Percentiles rank a stretch among this genome's conserved stretches.
Conservation (phyloP, 2,888 invertebrate species). For the Conistra vaccinii region DNA sequence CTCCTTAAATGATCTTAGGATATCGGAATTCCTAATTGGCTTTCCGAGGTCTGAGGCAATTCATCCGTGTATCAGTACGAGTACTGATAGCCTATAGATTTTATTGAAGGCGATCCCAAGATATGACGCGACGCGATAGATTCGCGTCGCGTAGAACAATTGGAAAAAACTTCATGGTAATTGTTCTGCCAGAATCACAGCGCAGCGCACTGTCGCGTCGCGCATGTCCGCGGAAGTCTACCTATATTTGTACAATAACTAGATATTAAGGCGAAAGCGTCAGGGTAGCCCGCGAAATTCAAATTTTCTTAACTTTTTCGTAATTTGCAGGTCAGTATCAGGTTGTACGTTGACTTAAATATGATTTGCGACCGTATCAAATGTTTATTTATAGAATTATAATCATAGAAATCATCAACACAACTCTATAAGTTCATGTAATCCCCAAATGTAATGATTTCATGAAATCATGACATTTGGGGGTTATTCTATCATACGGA, state of each 20-base stretch:
- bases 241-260: not conserved
- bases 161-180: not conserved
- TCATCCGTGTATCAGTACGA: not conserved
- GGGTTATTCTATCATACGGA: no score
- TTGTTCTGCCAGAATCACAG: not conserved
- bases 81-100: not conserved
- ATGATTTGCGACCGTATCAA: no score
- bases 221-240: no score
- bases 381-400: no score
- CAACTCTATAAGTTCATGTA: no score
- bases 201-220: not conserved
- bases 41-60: not conserved
- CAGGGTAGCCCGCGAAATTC: no score
- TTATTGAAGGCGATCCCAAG: not conserved
- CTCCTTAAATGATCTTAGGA: not conserved
- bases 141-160: not conserved
- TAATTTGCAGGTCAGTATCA: no score
- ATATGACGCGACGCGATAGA: not conserved
- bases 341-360: no score
- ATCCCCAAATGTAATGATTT: no score
- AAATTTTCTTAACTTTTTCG: no score
- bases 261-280: not conserved
- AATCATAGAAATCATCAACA: no score
- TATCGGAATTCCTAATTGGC: conserved; percentile 13
- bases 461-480: no score